Base-by-base conservation (phyloP, 2,113 vertebrate genomes). In the Scortum barcoo region DNA sequence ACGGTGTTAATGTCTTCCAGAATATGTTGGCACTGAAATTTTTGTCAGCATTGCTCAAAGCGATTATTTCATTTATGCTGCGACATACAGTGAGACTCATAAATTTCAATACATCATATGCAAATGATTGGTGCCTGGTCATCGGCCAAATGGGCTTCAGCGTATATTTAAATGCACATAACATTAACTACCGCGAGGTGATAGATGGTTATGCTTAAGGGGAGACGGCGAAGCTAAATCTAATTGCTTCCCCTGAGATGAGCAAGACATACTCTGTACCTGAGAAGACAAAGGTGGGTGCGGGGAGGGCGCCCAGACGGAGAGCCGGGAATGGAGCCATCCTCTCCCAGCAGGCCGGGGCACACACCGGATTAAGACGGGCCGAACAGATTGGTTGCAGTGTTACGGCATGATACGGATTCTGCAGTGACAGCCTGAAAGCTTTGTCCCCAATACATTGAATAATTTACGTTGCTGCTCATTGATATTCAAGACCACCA, bases 211-310 rank as follows among this genome's bases (percentile, higher is more conserved):
- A 44, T 46, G 58, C 57, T 84, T 71, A 40, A 57, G 51, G 62
- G 54, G 58, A 88, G 81, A 71, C 70, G 60, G 83, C 66, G 20
- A 65, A 48, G 73, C 81, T 72, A 48, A 80, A 78, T 85, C 72
- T 85, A 90, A 93, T 83, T 67, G 66, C 74, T 60, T 88, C 89
- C 86, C 81, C 56, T 38, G 88, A 88, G 89, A 84, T 80, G 81
- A 85, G 78, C 24, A 53, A 61, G 73, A 78, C 82, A 82, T 82
- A 60, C 63, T 60, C 71, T 85, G 82, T 79, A 87, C 80, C 72
- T 76, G 76, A 81, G 83, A 75, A 68, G 76, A 80, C 74, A 66
- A 57, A 30, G 54, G 30, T 3, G 66, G 56, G 51, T 61, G 9
- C 12, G 53, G 24, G 54, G 30, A 6, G 66, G 56, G 51, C 61